A percentile compares a stretch with the other conserved stretches of the same genome.
These are phyloP conservation scores for Lacerta agilis DNA, from an alignment of 2,797 vertebrate genomes.

Conservation along the genomic window DNA sequence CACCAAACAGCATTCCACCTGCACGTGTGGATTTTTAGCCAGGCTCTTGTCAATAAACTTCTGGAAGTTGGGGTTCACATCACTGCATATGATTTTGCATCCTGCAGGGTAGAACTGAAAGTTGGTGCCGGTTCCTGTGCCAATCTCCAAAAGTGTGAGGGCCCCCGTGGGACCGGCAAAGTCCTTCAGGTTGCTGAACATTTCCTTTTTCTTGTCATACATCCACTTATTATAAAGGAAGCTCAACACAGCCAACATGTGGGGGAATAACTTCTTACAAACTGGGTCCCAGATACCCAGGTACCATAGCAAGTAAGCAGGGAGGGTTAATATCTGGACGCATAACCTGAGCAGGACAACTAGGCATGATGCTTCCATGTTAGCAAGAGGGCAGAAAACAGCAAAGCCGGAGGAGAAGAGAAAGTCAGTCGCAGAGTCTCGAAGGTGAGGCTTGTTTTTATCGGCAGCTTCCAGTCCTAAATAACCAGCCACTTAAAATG, in stretches of 20 bases:
- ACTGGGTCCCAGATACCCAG: constrained; percentile 62
- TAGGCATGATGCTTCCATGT: background rate
- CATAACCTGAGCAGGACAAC: constrained; percentile 52
- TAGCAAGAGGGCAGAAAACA: background rate
- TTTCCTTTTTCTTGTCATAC: constrained; percentile 55
- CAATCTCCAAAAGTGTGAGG: constrained; percentile 68
- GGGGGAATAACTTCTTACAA: constrained; percentile 79
- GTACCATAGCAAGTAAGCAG: constrained; percentile 59
- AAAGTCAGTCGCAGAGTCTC: background rate
- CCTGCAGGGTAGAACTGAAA: constrained; percentile 68
- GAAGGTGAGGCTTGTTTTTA: background rate
- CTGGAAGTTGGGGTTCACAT: constrained; percentile 69
- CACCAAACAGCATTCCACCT: constrained; percentile 55
- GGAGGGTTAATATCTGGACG: constrained; percentile 59
- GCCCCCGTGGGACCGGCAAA: constrained; percentile 30
- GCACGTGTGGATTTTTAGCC: constrained; percentile 75
- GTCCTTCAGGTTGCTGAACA: constrained; percentile 56
- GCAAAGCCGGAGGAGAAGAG: background rate
- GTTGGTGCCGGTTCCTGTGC: constrained; percentile 62
- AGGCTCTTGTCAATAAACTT: constrained; percentile 71
- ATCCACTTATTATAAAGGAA: constrained; percentile 40
- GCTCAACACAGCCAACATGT: constrained; percentile 45
- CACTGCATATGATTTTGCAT: constrained; percentile 66
- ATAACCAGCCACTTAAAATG: background rate
- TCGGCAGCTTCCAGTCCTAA: background rate